phyloP scores from a whole-genome alignment of 2,888 invertebrate genomes.

The Himalopsyche anomala region DNA sequence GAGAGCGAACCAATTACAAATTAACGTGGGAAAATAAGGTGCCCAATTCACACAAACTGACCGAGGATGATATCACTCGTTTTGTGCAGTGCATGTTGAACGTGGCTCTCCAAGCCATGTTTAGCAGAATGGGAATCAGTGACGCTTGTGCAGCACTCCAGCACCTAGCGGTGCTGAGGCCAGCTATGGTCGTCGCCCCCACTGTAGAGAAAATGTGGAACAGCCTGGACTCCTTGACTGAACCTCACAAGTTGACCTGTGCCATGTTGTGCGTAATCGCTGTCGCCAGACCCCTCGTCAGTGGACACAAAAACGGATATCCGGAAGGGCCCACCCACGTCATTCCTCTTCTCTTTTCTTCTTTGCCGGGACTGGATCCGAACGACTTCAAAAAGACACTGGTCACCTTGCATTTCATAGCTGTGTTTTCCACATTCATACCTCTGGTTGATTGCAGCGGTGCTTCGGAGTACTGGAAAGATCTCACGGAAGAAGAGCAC shows the following conservation, averaged over 20 bases:
- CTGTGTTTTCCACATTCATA: constrained; percentile 85
- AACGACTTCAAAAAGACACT: constrained; percentile 89
- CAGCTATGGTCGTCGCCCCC: constrained; percentile 89
- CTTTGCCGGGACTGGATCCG: constrained; percentile 92
- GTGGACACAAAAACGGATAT: constrained; percentile 77
- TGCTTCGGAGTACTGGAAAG: constrained; percentile 80
- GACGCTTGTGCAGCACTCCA: constrained; percentile 84
- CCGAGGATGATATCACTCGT: constrained; percentile 86
- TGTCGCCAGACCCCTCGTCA: constrained; percentile 81
- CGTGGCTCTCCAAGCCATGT: constrained; percentile 86
- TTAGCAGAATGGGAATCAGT: constrained; percentile 81
- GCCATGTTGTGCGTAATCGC: constrained; percentile 84
- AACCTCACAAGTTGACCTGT: constrained; percentile 89
- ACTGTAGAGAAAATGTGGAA: constrained; percentile 88
- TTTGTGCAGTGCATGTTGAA: constrained; percentile 88
- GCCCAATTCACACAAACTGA: constrained; percentile 83
- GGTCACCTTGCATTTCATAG: constrained; percentile 87
- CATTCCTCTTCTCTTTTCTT: constrained; percentile 86
- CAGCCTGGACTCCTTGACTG: constrained; percentile 89
- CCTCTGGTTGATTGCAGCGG: constrained; percentile 91
- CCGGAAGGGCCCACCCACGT: constrained; percentile 89
- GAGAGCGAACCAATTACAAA: constrained; percentile 80
- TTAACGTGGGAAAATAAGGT: constrained; percentile 83
- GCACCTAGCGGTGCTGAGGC: constrained; percentile 86
- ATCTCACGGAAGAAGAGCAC: constrained; percentile 87